Evolutionary conservation across 2,888 invertebrate genomes (phyloP).

Genomic region (Trachelus iudaicus): DNA sequence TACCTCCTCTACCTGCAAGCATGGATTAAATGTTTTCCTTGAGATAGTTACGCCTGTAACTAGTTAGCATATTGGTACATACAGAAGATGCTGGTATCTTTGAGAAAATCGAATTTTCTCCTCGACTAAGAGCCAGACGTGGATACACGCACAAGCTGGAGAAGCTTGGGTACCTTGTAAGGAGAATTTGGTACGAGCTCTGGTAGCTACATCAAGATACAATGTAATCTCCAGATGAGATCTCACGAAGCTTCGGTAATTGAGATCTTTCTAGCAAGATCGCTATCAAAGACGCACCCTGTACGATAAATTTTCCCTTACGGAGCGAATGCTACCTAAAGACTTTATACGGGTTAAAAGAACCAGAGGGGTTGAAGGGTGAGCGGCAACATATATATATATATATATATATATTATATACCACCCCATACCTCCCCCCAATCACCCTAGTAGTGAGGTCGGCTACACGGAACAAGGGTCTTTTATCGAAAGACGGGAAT

Average conservation of each 20-base stretch:
- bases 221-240: background rate
- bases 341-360: background rate
- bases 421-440: background rate
- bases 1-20: too few species aligned
- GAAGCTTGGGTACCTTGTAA: background rate
- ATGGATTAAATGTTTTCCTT: too few species aligned
- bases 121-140: background rate
- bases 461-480: background rate
- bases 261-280: background rate
- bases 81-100: background rate
- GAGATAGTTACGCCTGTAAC: too few species aligned
- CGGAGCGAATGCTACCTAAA: background rate
- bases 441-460: too few species aligned
- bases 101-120: background rate
- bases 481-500: constrained; percentile 3
- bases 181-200: background rate
- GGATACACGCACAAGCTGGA: background rate
- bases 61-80: too few species aligned
- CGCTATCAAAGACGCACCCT: constrained; percentile 1
- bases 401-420: background rate
- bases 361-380: too few species aligned
- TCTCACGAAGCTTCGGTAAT: background rate
- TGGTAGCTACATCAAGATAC: background rate
- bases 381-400: too few species aligned
- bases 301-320: background rate